A percentile compares a stretch with the other conserved stretches of the same genome.
Conservation (phyloP, 1,140 invertebrate genomes). For the Formica selysi region DNA sequence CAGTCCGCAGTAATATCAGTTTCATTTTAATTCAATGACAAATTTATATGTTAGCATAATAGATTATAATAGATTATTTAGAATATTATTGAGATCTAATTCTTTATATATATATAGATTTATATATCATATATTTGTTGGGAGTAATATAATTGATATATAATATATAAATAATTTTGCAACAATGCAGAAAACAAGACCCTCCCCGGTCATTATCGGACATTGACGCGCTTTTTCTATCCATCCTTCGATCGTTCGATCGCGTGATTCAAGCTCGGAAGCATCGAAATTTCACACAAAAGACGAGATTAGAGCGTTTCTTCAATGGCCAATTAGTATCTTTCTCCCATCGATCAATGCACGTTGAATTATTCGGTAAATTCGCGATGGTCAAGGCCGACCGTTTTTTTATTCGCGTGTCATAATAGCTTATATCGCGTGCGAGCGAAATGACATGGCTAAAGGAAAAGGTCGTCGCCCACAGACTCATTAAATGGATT, state of each 20-base stretch:
- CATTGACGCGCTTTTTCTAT: not conserved
- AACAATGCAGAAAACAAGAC: not conserved
- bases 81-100: not conserved
- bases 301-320: conserved; percentile 42
- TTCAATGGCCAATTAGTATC: conserved; percentile 30
- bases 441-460: not conserved
- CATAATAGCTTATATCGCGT: not conserved
- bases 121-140: not conserved
- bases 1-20: not conserved
- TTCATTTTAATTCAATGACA: not conserved
- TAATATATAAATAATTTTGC: not conserved
- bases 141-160: not conserved
- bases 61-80: not conserved
- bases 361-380: not conserved
- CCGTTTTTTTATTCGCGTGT: not conserved
- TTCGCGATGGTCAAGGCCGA: conserved; percentile 24
- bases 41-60: not conserved
- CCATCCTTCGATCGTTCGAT: conserved; percentile 1
- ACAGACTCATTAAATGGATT: conserved; percentile 9
- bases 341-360: not conserved
- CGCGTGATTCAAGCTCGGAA: conserved; percentile 2
- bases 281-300: not conserved
- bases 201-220: not conserved
- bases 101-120: not conserved
- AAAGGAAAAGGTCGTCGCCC: conserved; percentile 7